A percentile compares a stretch with the other conserved stretches of the same genome.
phyloP scores from a whole-genome alignment of 2,113 vertebrate species.

The Vireo altiloquus region DNA sequence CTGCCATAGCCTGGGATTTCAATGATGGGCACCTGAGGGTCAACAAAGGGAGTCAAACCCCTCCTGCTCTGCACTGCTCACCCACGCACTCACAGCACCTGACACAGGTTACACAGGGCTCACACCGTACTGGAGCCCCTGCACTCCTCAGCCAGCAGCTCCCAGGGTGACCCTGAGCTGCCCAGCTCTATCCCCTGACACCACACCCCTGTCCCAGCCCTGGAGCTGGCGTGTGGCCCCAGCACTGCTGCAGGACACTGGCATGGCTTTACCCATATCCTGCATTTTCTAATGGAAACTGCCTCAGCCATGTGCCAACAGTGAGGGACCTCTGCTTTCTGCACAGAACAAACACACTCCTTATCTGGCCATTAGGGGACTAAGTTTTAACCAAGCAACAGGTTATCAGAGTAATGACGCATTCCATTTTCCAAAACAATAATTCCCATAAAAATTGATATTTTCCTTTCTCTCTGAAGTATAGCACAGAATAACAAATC shows the following conservation, averaged over 20 bases:
- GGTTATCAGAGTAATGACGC: not conserved
- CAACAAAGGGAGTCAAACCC: not conserved
- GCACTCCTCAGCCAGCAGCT: no score
- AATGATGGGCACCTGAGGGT: slow-evolving; percentile 87
- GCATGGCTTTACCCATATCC: not conserved
- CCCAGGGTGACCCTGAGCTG: not conserved
- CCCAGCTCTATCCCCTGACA: not conserved
- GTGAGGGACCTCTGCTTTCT: not conserved
- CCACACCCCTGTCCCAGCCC: not conserved
- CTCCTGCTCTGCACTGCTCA: not conserved
- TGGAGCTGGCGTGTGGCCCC: accelerated
- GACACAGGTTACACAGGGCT: not conserved
- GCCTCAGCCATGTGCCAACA: not conserved
- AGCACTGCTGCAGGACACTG: accelerated
- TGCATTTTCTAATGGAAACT: accelerated
- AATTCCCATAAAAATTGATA: not conserved
- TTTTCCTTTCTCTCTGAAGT: not conserved
- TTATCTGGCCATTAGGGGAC: not conserved
- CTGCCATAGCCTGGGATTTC: slow-evolving; percentile 91
- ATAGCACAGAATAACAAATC: not conserved
- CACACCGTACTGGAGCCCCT: accelerated
- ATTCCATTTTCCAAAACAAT: not conserved
- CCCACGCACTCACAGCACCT: not conserved
- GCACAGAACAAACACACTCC: not conserved
- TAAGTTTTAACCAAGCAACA: not conserved